Base-by-base conservation (phyloP, 2,797 vertebrate species). In the Mormyrops attenuatus region DNA sequence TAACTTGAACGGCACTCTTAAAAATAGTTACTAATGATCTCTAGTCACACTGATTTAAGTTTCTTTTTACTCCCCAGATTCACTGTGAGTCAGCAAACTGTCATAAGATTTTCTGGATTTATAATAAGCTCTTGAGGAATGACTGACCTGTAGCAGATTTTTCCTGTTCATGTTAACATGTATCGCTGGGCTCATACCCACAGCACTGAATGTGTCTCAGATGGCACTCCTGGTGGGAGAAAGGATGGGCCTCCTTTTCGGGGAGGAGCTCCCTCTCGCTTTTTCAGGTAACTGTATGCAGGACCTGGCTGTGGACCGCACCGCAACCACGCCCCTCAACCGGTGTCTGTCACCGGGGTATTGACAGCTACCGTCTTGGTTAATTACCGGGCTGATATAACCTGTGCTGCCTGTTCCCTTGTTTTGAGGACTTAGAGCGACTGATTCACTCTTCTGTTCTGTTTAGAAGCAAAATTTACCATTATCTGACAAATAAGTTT, bases 101-200 rank as follows among this genome's bases (percentile, higher is more conserved):
- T 50, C 6, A 49, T 9, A 9, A 50, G 9, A 49, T 15, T 26
- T 50, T 50, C 41, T 13, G n/a, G 41, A 47, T 85, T 85, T 50
- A 47, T 85, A 85, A 38, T 55, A 41, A 60, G 9, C 85, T 17
- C 15, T 34, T 30, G 34, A 41, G 53, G 13, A 34, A 87, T 26
- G 85, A 95, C 96, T 95, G 91, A 96, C 96, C 95, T 96, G 94
- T 90, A 96, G 92, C 41, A 94, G 92, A 94, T 90, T 90, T 92
- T 91, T 91, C 93, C 92, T 92, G 93, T 93, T 95, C 96, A 96
- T 96, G 90, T 94, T 95, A 92, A 94, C 91, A 93, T 90, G 91
- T 91, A 91, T 95, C 91, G 93, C 94, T 93, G 93, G 90, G 92
- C 93, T 94, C 93, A 93, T 94, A 5, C 91, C 90, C 89, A 82